Percentiles rank a stretch among this genome's conserved stretches.
phyloP scores from a whole-genome alignment of 2,888 invertebrate genomes.

The Exocentrus adspersus region DNA sequence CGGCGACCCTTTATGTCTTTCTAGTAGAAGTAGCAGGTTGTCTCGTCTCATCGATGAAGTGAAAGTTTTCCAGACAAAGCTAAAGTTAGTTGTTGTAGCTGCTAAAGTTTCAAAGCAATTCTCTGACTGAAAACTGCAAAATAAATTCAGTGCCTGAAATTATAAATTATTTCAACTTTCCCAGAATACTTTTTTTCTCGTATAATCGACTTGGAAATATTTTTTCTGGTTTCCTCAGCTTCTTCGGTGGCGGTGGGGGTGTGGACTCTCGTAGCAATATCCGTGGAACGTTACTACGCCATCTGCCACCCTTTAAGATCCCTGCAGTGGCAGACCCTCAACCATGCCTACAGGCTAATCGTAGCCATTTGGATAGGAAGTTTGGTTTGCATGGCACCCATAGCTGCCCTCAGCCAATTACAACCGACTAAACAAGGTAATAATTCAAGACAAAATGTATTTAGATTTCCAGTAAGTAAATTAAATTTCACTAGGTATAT shows the following conservation, averaged over 20 bases:
- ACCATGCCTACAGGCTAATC: constrained; percentile 79
- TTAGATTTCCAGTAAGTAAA: no score
- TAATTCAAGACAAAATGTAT: background rate
- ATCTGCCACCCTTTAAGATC: constrained; percentile 81
- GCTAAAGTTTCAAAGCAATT: no score
- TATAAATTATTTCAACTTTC: no score
- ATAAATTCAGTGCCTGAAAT: no score
- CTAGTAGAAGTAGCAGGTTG: no score
- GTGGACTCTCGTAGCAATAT: constrained; percentile 82
- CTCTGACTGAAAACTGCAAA: no score
- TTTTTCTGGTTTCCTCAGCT: constrained; percentile 63
- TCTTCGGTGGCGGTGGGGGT: constrained; percentile 80
- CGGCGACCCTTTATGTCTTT: no score
- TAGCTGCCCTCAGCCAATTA: constrained; percentile 69
- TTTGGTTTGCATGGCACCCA: constrained; percentile 73
- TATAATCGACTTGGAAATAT: no score
- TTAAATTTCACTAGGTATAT: background rate
- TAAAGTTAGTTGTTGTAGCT: no score
- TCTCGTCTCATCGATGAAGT: no score
- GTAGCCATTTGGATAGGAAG: constrained; percentile 73
- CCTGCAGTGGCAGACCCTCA: constrained; percentile 78
- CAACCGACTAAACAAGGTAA: constrained; percentile 65
- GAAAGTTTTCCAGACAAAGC: no score
- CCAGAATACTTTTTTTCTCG: no score
- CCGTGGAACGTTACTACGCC: constrained; percentile 81